phyloP scores from a whole-genome alignment of 2,888 invertebrate species.

The Thymelicus sylvestris region DNA sequence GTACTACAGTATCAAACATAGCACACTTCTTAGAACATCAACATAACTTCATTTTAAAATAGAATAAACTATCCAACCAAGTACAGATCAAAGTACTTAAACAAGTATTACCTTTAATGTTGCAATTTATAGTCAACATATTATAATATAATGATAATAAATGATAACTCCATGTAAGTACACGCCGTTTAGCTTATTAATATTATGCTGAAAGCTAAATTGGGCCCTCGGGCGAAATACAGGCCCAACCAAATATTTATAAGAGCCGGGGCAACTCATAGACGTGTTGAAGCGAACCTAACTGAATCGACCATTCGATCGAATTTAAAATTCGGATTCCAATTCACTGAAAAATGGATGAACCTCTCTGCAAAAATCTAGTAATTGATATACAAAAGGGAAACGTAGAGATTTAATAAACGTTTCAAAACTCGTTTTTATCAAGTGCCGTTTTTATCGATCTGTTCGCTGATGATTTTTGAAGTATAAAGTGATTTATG shows the following conservation, averaged over 20 bases:
- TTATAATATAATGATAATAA: not conserved
- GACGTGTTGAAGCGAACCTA: not conserved
- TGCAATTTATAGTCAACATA: too few relatives aligned
- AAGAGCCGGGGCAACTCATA: not conserved
- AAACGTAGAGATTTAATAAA: not conserved
- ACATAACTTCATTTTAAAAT: too few relatives aligned
- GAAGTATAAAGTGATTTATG: not conserved
- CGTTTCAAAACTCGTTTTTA: not conserved
- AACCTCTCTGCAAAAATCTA: not conserved
- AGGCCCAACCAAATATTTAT: not conserved
- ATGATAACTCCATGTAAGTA: not conserved
- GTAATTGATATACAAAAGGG: conserved; percentile 5
- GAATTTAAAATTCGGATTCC: not conserved
- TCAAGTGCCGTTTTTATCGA: not conserved
- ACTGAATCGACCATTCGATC: not conserved
- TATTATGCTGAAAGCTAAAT: not conserved
- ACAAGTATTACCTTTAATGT: too few relatives aligned
- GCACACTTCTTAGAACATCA: too few relatives aligned
- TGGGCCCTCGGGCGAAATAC: not conserved
- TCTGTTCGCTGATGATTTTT: not conserved
- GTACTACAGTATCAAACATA: too few relatives aligned
- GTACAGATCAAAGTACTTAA: too few relatives aligned
- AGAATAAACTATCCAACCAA: too few relatives aligned
- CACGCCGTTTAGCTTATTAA: not conserved
- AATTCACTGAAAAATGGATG: conserved; percentile 4